These are phyloP conservation scores for Himantopus leucocephalus DNA, from an alignment of 2,113 vertebrate species.

Conservation along the genomic window DNA sequence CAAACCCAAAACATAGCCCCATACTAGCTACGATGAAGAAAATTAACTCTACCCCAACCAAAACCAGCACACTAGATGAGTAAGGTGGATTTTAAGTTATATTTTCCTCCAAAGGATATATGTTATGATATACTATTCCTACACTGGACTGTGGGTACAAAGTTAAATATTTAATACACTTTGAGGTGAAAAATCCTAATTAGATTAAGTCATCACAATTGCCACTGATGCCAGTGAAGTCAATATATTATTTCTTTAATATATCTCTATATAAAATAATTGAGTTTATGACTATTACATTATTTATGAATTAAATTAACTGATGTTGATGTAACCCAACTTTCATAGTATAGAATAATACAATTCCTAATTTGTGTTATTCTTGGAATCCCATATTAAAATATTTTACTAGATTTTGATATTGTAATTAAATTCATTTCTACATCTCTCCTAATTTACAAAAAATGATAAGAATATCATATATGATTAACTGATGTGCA, in stretches of 20 bases:
- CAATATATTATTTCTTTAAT: not conserved
- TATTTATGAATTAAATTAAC: not conserved
- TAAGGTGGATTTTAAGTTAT: not conserved
- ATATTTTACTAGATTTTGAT: not conserved
- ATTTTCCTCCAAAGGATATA: not conserved
- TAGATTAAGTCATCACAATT: not conserved
- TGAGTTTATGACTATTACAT: accelerated
- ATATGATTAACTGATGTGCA: not conserved
- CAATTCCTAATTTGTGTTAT: not conserved
- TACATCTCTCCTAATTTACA: not conserved
- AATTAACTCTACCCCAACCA: not conserved
- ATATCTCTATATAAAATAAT: not conserved
- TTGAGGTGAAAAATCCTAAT: not conserved
- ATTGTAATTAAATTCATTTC: not conserved
- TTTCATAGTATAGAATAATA: not conserved
- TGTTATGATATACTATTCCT: not conserved
- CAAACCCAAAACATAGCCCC: not conserved
- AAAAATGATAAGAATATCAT: not conserved
- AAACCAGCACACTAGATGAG: not conserved
- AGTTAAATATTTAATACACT: not conserved
- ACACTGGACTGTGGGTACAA: not conserved
- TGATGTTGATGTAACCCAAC: not conserved
- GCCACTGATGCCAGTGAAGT: not conserved
- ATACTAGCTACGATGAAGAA: not conserved
- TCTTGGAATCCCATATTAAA: not conserved